A percentile compares a stretch with the other conserved stretches of the same genome.
These are phyloP conservation scores for Papilio demoleus DNA, from an alignment of 2,888 invertebrate genomes.

Conservation along the genomic window DNA sequence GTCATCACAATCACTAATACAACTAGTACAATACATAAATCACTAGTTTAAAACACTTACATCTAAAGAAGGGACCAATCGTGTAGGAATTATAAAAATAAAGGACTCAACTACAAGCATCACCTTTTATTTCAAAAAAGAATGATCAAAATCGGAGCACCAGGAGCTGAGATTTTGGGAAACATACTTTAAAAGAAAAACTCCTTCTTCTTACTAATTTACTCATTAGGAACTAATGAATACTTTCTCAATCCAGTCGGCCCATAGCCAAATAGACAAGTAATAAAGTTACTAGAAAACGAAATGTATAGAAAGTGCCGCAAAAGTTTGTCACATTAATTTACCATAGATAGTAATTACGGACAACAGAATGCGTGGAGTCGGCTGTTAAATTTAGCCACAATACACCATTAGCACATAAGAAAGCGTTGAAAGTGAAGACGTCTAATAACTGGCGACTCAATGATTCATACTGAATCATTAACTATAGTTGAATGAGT, in stretches of 20 bases:
- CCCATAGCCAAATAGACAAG: background rate
- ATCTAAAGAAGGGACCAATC: too few relatives aligned
- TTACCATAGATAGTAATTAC: conserved; percentile 17
- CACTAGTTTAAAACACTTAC: too few relatives aligned
- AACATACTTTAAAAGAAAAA: too few relatives aligned
- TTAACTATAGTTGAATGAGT: conserved; percentile 3
- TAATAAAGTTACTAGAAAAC: background rate
- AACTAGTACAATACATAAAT: too few relatives aligned
- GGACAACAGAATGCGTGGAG: conserved; percentile 12
- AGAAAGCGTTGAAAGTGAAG: conserved; percentile 36
- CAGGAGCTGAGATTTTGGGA: too few relatives aligned
- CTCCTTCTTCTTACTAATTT: too few relatives aligned
- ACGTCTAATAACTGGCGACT: conserved; percentile 26
- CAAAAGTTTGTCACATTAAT: conserved; percentile 16
- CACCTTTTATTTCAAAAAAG: too few relatives aligned
- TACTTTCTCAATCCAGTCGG: background rate
- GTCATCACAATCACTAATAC: background rate
- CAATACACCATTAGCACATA: conserved; percentile 30
- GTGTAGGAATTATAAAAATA: too few relatives aligned
- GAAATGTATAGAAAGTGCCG: conserved; percentile 13
- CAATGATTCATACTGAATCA: conserved; percentile 15
- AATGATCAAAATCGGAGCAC: too few relatives aligned
- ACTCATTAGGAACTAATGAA: too few relatives aligned
- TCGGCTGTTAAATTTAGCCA: conserved; percentile 28
- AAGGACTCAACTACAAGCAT: too few relatives aligned